These are phyloP conservation scores for Takifugu bimaculatus DNA, from an alignment of 2,113 vertebrate genomes.

Conservation along the genomic window DNA sequence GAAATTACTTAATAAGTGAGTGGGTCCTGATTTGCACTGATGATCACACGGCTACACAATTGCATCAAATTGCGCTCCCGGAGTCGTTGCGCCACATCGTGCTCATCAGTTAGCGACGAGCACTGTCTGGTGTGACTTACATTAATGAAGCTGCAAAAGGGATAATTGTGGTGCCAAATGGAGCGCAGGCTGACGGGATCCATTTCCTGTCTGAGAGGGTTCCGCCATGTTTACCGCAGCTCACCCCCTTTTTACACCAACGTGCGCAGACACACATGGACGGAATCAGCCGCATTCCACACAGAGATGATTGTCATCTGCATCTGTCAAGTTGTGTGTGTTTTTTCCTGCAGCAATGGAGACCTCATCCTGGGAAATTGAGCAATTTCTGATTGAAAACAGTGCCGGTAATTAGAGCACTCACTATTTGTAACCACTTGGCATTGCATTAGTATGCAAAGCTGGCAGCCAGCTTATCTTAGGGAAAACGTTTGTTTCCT, in stretches of 20 bases:
- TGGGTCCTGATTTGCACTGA: conserved; percentile 54
- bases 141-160: conserved; percentile 73
- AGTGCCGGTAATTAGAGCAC: conserved; percentile 82
- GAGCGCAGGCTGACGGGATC: conserved; percentile 59
- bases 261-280: conserved; percentile 27
- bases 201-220: conserved; percentile 63
- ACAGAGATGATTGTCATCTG: conserved; percentile 68
- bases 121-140: conserved; percentile 70
- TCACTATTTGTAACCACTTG: conserved; percentile 82
- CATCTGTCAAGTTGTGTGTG: conserved; percentile 68
- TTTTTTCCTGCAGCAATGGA: conserved; percentile 65
- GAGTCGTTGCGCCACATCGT: conserved; percentile 57
- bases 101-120: conserved; percentile 66
- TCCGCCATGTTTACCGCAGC: conserved; percentile 39
- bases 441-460: conserved; percentile 87
- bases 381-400: conserved; percentile 82
- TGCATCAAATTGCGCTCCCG: conserved; percentile 70
- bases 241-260: conserved; percentile 38
- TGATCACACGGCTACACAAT: conserved; percentile 68
- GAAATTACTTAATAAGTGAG: conserved; percentile 69
- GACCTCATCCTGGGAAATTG: conserved; percentile 79
- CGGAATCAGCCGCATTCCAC: conserved; percentile 50
- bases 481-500: conserved; percentile 86
- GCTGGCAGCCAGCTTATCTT: conserved; percentile 82
- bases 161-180: conserved; percentile 75